Evolutionary conservation across 2,113 vertebrate species (phyloP).

Genomic region (Porphyrio hochstetteri): DNA sequence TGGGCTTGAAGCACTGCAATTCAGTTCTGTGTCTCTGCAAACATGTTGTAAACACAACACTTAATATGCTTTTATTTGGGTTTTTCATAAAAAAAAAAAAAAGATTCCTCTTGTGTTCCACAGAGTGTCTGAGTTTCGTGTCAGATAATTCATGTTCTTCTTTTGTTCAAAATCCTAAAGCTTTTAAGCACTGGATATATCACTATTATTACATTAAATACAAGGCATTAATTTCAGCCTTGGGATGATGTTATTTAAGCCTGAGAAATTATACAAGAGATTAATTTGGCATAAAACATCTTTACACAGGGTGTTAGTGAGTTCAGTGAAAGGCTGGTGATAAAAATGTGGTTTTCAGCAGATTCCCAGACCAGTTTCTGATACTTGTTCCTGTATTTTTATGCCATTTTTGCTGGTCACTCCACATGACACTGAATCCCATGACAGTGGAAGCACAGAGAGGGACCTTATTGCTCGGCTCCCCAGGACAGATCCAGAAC

Average conservation of each 20-base stretch:
- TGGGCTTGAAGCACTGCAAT: background rate
- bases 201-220: background rate
- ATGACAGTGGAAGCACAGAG: background rate
- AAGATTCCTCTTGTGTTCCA: background rate
- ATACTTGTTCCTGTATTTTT: background rate
- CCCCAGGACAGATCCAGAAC: background rate
- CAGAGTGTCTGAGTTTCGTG: background rate
- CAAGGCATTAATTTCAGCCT: background rate
- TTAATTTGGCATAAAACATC: background rate
- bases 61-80: background rate
- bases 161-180: background rate
- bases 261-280: background rate
- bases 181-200: background rate
- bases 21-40: background rate
- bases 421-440: background rate
- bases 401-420: background rate
- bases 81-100: too few relatives aligned
- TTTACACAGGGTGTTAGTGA: background rate
- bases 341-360: background rate
- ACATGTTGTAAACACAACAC: background rate
- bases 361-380: background rate
- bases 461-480: background rate
- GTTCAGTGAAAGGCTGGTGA: background rate
- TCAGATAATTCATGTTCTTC: background rate
- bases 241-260: background rate